A percentile compares a stretch with the other conserved stretches of the same genome.
Evolutionary conservation across 2,113 vertebrate species (phyloP).

Genomic region (Holacanthus passer): DNA sequence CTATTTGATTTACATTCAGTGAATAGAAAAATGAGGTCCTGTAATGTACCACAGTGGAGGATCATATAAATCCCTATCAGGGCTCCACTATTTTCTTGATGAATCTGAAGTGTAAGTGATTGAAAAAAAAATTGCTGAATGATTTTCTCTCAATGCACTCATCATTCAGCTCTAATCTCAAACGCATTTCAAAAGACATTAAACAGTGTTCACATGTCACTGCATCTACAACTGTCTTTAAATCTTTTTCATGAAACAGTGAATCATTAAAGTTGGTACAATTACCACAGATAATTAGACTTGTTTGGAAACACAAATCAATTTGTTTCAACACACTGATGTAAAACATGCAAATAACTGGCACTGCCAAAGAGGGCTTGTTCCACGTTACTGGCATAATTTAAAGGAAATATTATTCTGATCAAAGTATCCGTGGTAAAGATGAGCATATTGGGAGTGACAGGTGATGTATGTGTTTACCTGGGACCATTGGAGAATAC

Average conservation of each 20-base stretch:
- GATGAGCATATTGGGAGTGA: background rate
- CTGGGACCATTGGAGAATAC: conserved; percentile 75
- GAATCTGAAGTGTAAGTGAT: too few relatives aligned
- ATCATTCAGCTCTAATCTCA: background rate
- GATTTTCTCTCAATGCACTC: background rate
- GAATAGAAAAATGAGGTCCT: too few relatives aligned
- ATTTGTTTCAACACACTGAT: background rate
- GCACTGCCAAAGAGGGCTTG: background rate
- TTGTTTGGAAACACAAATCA: too few relatives aligned
- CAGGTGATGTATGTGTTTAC: conserved; percentile 39
- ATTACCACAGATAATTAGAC: too few relatives aligned
- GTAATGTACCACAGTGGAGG: too few relatives aligned
- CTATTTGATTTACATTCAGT: background rate
- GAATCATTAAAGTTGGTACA: background rate
- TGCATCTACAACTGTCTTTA: background rate
- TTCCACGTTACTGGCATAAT: too few relatives aligned
- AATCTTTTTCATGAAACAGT: background rate
- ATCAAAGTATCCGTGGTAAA: background rate
- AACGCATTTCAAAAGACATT: background rate
- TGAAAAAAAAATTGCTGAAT: background rate
- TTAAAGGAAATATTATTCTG: background rate
- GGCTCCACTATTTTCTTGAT: too few relatives aligned
- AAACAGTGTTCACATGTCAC: background rate
- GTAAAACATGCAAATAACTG: background rate
- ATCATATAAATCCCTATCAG: too few relatives aligned